A percentile compares a stretch with the other conserved stretches of the same genome.
Conservation (phyloP, 2,888 invertebrate genomes). For the Pterostichus niger region DNA sequence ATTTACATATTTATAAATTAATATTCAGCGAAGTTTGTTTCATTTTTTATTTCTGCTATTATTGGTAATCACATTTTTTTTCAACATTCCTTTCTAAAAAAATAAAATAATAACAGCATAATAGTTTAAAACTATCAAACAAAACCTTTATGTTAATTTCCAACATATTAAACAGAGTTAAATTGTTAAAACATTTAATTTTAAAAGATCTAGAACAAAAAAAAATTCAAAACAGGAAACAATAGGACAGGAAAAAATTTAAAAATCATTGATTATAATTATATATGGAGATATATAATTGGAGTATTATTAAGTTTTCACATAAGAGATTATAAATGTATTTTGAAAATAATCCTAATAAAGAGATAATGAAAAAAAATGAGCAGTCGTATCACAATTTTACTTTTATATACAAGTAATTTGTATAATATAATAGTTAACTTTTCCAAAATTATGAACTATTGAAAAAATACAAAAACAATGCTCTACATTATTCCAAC, state of each 20-base stretch:
- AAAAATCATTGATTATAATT: background rate
- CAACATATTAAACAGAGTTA: too few relatives aligned
- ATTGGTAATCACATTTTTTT: slow-evolving; percentile 6
- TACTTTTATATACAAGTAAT: slow-evolving; percentile 2
- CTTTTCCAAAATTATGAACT: slow-evolving; percentile 22
- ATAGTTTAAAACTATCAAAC: too few relatives aligned
- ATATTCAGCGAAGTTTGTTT: slow-evolving; percentile 6
- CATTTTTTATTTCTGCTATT: background rate
- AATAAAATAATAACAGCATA: too few relatives aligned
- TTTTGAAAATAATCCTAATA: slow-evolving; percentile 52
- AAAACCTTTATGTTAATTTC: too few relatives aligned
- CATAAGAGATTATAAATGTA: slow-evolving; percentile 22
- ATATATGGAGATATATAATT: slow-evolving; percentile 3
- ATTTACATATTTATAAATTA: background rate
- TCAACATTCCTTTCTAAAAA: slow-evolving; percentile 7
- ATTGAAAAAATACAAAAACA: slow-evolving; percentile 50
- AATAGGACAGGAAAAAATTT: background rate
- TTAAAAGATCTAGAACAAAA: too few relatives aligned
- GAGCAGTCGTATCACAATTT: slow-evolving; percentile 40
- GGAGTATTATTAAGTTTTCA: slow-evolving; percentile 38
- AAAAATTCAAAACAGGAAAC: background rate
- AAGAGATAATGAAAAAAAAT: slow-evolving; percentile 33
- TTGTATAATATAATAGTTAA: slow-evolving; percentile 16
- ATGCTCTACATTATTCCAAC: slow-evolving; percentile 34
- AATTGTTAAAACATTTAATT: too few relatives aligned